Conservation (phyloP, 1,140 invertebrate genomes). For the Monochamus saltuarius region DNA sequence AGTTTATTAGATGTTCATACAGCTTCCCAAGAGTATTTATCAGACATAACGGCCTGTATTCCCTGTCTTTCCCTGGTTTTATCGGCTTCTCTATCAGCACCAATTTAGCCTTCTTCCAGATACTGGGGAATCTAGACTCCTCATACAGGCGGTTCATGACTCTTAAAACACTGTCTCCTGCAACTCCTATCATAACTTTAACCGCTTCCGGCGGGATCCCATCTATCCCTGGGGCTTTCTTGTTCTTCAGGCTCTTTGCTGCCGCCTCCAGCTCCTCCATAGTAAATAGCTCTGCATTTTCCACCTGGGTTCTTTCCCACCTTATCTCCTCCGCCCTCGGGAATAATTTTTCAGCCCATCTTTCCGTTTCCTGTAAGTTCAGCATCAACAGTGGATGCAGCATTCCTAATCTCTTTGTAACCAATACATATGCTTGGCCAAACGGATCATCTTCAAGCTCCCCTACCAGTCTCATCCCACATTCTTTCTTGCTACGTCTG, state of each 20-base stretch:
- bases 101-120: constrained; percentile 19
- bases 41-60: constrained; percentile 47
- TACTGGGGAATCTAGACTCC: constrained; percentile 7
- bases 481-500: not conserved
- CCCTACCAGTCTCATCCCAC: not conserved
- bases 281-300: too few species aligned
- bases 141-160: not conserved
- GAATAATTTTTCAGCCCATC: not conserved
- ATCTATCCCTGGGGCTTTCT: constrained; percentile 17
- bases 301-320: too few species aligned
- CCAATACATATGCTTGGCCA: not conserved
- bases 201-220: constrained; percentile 1
- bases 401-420: too few species aligned
- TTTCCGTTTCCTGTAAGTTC: not conserved
- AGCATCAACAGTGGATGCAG: constrained; percentile 13
- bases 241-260: not conserved
- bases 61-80: constrained; percentile 35
- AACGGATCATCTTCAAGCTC: not conserved
- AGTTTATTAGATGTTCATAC: constrained; percentile 45
- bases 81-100: constrained; percentile 31
- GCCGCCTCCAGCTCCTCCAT: too few species aligned
- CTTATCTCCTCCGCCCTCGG: too few species aligned
- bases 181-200: constrained; percentile 6
- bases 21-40: constrained; percentile 50
- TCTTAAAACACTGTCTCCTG: too few species aligned